Percentiles rank a stretch among this genome's conserved stretches.
These are phyloP conservation scores for Sus cebifrons DNA, from an alignment of 2,797 vertebrate genomes.

Conservation along the genomic window DNA sequence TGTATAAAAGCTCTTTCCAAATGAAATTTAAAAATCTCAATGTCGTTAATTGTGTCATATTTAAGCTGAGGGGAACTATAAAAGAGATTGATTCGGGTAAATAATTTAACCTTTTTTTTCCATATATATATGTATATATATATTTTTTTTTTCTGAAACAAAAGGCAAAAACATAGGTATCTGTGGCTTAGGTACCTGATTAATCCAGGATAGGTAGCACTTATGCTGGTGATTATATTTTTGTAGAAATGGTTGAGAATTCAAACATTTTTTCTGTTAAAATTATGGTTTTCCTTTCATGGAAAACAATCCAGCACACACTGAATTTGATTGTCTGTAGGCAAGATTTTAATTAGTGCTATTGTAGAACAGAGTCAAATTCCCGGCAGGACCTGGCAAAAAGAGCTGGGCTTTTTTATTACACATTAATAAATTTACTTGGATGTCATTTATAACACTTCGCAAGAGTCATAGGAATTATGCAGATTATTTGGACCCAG, in stretches of 20 bases:
- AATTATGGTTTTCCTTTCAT: conserved; percentile 2
- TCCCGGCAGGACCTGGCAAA: neutral
- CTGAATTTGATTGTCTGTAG: neutral
- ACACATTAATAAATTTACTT: neutral
- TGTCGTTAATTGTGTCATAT: conserved; percentile 70
- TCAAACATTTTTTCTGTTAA: conserved; percentile 46
- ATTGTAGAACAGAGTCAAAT: neutral
- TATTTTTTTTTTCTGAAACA: neutral
- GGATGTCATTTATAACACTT: neutral
- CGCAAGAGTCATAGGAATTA: neutral
- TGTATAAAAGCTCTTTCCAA: conserved; percentile 71
- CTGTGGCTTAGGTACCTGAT: conserved; percentile 34
- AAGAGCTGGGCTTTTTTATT: neutral
- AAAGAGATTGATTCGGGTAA: conserved; percentile 58
- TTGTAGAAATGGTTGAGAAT: conserved; percentile 5
- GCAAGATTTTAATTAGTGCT: neutral
- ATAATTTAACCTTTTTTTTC: neutral
- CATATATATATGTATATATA: neutral
- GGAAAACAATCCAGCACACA: neutral
- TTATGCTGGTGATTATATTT: conserved; percentile 34
- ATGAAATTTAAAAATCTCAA: conserved; percentile 29
- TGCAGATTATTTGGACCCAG: neutral
- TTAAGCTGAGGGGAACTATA: conserved; percentile 68
- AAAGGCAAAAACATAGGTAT: neutral
- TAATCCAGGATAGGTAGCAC: neutral